Percentiles rank a stretch among this genome's conserved stretches.
Evolutionary conservation across 2,888 invertebrate genomes (phyloP).

Genomic region (Drosophila villosipedis): DNA sequence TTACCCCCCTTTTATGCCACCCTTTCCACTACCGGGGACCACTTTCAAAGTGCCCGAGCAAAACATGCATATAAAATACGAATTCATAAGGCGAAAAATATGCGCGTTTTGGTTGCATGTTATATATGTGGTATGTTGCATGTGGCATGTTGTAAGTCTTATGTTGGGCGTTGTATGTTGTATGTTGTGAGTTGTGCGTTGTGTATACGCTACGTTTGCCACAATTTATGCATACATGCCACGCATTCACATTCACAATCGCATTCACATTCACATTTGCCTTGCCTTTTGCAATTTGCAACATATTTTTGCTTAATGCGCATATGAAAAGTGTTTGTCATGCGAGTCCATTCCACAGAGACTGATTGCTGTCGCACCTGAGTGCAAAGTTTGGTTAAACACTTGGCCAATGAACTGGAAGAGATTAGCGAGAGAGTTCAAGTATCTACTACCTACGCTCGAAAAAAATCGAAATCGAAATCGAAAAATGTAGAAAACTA

Average conservation of each 20-base stretch:
- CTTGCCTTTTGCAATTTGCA: slow-evolving; percentile 43
- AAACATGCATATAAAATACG: slow-evolving; percentile 77
- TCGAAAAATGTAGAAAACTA: background rate
- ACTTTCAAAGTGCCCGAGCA: slow-evolving; percentile 7
- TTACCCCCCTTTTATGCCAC: background rate
- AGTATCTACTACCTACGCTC: background rate
- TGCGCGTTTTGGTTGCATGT: slow-evolving; percentile 41
- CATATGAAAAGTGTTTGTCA: slow-evolving; percentile 50
- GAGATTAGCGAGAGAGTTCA: background rate
- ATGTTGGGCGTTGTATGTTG: slow-evolving; percentile 14
- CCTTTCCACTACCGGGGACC: background rate
- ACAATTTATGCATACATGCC: slow-evolving; percentile 74
- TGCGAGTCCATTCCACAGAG: slow-evolving; percentile 40
- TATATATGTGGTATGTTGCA: slow-evolving; percentile 22
- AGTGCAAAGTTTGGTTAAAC: slow-evolving; percentile 12
- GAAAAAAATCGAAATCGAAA: background rate
- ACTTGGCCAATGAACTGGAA: slow-evolving; percentile 26
- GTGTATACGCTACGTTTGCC: slow-evolving; percentile 75
- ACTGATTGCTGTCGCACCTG: slow-evolving; percentile 44
- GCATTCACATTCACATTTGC: slow-evolving; percentile 26
- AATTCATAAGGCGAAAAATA: slow-evolving; percentile 81
- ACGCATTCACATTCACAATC: slow-evolving; percentile 28
- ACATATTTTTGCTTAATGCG: slow-evolving; percentile 42
- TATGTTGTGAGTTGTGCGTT: slow-evolving; percentile 43
- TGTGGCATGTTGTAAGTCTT: slow-evolving; percentile 13